Evolutionary conservation across 2,888 invertebrate species (phyloP).

Genomic region (Dryocosmus kuriphilus): DNA sequence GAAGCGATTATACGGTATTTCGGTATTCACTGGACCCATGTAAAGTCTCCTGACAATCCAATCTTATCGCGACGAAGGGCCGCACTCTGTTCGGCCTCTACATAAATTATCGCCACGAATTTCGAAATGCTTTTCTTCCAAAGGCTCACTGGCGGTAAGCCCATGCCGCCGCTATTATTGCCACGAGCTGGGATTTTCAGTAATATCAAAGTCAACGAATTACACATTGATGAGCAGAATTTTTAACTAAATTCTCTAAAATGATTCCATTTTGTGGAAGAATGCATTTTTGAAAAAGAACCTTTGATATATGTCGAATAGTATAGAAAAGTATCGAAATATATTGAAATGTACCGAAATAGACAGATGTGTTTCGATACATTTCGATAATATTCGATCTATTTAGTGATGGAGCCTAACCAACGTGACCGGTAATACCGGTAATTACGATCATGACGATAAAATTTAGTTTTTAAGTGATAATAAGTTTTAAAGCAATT

Average conservation of each 20-base stretch:
- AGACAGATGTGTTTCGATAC: not conserved
- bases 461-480: too few relatives aligned
- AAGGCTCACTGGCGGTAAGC: constrained; percentile 46
- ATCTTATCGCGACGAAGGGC: constrained; percentile 74
- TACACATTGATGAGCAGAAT: not conserved
- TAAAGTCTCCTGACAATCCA: constrained; percentile 72
- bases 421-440: too few relatives aligned
- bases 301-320: not conserved
- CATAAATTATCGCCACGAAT: constrained; percentile 75
- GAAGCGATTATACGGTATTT: constrained; percentile 71
- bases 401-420: too few relatives aligned
- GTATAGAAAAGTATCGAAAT: not conserved
- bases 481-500: too few relatives aligned
- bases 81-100: constrained; percentile 59
- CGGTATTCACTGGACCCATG: constrained; percentile 68
- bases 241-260: constrained; percentile 15
- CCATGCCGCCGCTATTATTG: constrained; percentile 42
- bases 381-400: not conserved
- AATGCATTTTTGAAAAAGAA: not conserved
- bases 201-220: not conserved
- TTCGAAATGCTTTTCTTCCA: constrained; percentile 66
- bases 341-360: not conserved
- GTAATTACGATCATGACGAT: too few relatives aligned
- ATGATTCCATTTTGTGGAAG: not conserved
- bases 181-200: constrained; percentile 39